These are phyloP conservation scores for Menidia beryllina DNA, from an alignment of 2,113 vertebrate species.

Conservation along the genomic window DNA sequence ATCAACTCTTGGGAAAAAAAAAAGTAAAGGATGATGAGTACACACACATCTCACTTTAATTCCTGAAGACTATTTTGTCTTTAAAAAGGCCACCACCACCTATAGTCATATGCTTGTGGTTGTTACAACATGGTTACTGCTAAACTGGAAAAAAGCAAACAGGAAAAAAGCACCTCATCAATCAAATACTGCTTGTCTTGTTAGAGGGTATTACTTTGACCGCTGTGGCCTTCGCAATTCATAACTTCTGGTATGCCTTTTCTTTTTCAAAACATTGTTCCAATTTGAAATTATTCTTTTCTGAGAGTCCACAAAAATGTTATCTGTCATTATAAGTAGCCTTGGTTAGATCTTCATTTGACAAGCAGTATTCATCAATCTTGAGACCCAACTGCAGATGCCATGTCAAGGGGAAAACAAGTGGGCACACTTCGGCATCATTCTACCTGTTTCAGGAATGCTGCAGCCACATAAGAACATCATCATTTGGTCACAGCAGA, in stretches of 20 bases:
- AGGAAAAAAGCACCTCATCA: too few relatives aligned
- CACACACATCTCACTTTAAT: too few relatives aligned
- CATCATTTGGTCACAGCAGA: background rate
- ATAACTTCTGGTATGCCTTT: background rate
- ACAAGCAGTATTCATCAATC: background rate
- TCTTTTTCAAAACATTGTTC: background rate
- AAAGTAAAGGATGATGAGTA: too few relatives aligned
- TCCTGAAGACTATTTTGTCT: too few relatives aligned
- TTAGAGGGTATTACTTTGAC: background rate
- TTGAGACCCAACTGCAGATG: background rate
- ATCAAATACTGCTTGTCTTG: background rate
- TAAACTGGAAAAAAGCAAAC: too few relatives aligned
- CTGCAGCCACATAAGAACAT: background rate
- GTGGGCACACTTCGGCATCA: conserved; percentile 3
- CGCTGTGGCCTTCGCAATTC: background rate
- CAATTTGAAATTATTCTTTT: background rate
- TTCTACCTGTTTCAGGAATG: background rate
- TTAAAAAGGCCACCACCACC: too few relatives aligned
- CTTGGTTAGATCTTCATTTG: background rate
- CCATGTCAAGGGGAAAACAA: background rate
- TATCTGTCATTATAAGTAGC: background rate
- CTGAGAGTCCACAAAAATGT: background rate
- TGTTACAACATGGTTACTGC: too few relatives aligned
- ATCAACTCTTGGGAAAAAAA: too few relatives aligned
- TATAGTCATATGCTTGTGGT: too few relatives aligned